phyloP scores from a whole-genome alignment of 2,113 vertebrate genomes.

The Catharus minimus region DNA sequence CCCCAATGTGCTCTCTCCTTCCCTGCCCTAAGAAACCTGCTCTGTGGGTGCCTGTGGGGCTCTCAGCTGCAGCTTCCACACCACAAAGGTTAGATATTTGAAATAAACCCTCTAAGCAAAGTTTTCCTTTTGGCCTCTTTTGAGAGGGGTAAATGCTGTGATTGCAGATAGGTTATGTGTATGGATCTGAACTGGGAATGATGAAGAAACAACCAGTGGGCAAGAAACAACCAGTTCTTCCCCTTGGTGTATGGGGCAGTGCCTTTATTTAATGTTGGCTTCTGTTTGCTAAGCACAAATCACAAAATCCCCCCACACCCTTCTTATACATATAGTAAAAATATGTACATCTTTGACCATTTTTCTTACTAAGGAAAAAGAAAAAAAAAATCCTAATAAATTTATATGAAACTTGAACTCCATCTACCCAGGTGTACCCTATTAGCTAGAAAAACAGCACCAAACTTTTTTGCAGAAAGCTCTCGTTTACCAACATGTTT shows the following conservation, averaged over 20 bases:
- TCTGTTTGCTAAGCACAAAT: neutral
- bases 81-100: neutral
- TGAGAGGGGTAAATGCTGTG: neutral
- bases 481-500: neutral
- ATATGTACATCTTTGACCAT: neutral
- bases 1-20: neutral
- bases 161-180: neutral
- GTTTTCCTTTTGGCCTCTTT: neutral
- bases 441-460: neutral
- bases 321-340: neutral
- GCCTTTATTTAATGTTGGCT: neutral
- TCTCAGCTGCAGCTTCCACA: neutral
- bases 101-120: neutral
- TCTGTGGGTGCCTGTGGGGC: rapidly evolving
- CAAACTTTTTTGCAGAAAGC: neutral
- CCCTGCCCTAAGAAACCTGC: neutral
- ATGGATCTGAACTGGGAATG: neutral
- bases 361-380: neutral
- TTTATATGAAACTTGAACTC: neutral
- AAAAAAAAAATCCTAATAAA: neutral
- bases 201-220: neutral
- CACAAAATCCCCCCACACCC: rapidly evolving
- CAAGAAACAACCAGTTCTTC: neutral
- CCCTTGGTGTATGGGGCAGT: neutral
- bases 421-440: neutral